Conservation (phyloP, 1,140 invertebrate genomes). For the Antheraea mylitta region DNA sequence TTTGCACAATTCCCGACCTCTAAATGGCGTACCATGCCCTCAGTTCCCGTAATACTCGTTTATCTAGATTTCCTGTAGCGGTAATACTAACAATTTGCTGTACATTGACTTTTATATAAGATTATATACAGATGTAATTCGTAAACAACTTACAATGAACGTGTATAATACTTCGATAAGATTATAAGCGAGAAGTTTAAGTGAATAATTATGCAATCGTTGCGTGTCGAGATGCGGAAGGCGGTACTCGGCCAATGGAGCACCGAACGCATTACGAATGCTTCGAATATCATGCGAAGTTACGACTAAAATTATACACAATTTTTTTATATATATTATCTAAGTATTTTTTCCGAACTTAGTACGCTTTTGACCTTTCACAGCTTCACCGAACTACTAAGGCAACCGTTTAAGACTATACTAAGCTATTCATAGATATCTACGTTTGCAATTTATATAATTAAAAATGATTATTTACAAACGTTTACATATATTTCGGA, state of each 20-base stretch:
- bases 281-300: conserved; percentile 33
- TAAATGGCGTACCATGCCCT: conserved; percentile 38
- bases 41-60: conserved; percentile 60
- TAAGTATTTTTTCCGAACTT: too few relatives aligned
- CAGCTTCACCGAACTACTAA: too few relatives aligned
- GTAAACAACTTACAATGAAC: conserved; percentile 11
- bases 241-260: conserved; percentile 65
- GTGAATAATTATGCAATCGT: conserved; percentile 46
- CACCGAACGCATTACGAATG: conserved; percentile 53
- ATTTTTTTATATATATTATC: conserved; percentile 4
- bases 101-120: conserved; percentile 17
- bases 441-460: too few relatives aligned
- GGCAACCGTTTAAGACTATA: too few relatives aligned
- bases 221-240: conserved; percentile 62
- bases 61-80: conserved; percentile 20
- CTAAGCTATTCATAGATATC: too few relatives aligned
- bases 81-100: not conserved
- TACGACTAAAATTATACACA: not conserved
- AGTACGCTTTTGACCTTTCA: too few relatives aligned
- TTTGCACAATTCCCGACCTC: conserved; percentile 60
- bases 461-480: too few relatives aligned
- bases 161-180: not conserved
- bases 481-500: too few relatives aligned
- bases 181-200: conserved; percentile 8
- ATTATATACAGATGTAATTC: not conserved